These are phyloP conservation scores for Ariopsis seemanni DNA, from an alignment of 2,113 vertebrate species.

Conservation along the genomic window DNA sequence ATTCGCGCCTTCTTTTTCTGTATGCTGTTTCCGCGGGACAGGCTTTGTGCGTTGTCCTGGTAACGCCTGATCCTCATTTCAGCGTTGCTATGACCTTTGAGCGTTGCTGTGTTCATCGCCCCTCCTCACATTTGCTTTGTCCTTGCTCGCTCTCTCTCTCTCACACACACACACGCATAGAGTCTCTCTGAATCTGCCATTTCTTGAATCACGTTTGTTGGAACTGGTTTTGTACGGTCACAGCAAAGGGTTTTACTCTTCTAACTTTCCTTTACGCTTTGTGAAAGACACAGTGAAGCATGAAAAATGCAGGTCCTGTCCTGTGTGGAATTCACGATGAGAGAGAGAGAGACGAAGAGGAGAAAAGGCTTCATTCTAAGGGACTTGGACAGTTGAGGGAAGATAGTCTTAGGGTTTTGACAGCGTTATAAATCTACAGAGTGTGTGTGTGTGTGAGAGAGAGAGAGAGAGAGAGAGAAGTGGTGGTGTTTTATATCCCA, in stretches of 20 bases:
- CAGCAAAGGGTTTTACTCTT: slow-evolving; percentile 19
- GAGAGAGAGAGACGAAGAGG: slow-evolving; percentile 21
- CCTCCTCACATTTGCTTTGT: slow-evolving; percentile 33
- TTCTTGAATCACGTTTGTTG: slow-evolving; percentile 8
- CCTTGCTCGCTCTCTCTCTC: slow-evolving; percentile 19
- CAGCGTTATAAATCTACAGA: slow-evolving; percentile 48
- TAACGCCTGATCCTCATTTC: slow-evolving; percentile 68
- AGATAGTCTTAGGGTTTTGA: slow-evolving; percentile 33
- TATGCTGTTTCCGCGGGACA: slow-evolving; percentile 35
- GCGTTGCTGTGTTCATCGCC: slow-evolving; percentile 59
- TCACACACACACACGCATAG: background rate
- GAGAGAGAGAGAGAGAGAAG: background rate
- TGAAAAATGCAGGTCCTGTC: slow-evolving; percentile 73
- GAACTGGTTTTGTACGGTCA: slow-evolving; percentile 11
- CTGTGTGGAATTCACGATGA: slow-evolving; percentile 70
- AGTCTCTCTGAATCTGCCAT: background rate
- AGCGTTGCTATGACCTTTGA: slow-evolving; percentile 68
- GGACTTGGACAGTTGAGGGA: background rate
- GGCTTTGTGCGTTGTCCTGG: slow-evolving; percentile 73
- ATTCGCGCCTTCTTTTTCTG: slow-evolving; percentile 26
- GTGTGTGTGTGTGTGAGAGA: slow-evolving; percentile 16
- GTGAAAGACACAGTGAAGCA: slow-evolving; percentile 59
- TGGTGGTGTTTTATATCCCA: background rate
- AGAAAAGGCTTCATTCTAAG: slow-evolving; percentile 17
- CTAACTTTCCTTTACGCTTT: slow-evolving; percentile 23